Base-by-base conservation (phyloP, 2,888 invertebrate species). In the Lasius platythorax region DNA sequence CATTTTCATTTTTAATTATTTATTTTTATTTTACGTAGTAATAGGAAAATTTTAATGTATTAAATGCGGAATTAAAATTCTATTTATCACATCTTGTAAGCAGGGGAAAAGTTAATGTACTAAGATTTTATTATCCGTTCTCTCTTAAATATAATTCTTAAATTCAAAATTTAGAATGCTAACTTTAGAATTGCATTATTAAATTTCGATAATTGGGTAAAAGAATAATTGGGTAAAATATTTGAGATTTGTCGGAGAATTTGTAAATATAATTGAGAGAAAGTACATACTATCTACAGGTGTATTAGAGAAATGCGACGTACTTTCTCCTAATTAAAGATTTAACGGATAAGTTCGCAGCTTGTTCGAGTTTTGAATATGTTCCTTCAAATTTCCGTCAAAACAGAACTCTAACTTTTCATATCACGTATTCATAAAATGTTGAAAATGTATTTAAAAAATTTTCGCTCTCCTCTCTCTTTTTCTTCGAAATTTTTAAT, bases 251-350 rank as follows among this genome's bases (percentile, higher is more conserved):
- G 37, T 6, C 12, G 18, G 23, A 46, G 5, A 9, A 61, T 50
- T 12, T 67, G 15, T 67, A 67, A 78, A 37, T 79, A 28, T 70
- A 79, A 79, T 61, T 61, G 33, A 61, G 70, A 70, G 70, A 79
- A 79, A 70, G 70, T 70, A 61, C 8, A 15, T 18, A 23, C 30
- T 30, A 23, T 23, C 18, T 23, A 43, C 30, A 46, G 30, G n/a
- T 79, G 18, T 70, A 37, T 33, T 70, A 70, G 61, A 70, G 61
- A 70, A 70, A 56, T 23, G 56, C 28, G 30, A 72, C 23, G 58
- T 66, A 82, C 84, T 82, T 79, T 64, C 86, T 73, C 93, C 91
- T 9, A 90, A 70, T 73, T 63, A 70, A 73, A 66, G 43, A 75
- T 68, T 61, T 43, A 82, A 88, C 70, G 23, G 61, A 28, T 58